Evolutionary conservation across 2,113 vertebrate genomes (phyloP), one percentile per base, ranked within the genome.

Genomic region (Caloenas nicobarica): DNA sequence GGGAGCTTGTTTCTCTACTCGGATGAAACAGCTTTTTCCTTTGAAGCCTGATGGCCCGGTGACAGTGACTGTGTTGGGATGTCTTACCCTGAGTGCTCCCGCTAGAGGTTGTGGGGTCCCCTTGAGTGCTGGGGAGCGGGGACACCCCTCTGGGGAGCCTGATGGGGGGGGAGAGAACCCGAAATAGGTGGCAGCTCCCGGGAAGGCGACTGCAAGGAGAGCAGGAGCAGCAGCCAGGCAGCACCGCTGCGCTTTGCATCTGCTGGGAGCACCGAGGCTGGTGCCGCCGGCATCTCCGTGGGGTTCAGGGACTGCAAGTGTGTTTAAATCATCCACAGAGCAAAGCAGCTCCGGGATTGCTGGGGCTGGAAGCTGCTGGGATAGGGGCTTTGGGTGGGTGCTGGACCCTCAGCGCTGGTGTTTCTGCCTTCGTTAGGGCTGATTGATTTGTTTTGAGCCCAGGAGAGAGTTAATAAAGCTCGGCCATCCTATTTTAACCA

Each of bases 101-200:
- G n/a, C 24, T 33, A 21, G 91, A 50, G 64, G 22, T 15, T 31
- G 0, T 57, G 74, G 85, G 56, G 46, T 57, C 51, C 38, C 0
- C 0, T 2, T 46, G 79, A 22, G 36, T 5, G 22, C 0, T 36
- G 46, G 25, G 73, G 40, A 66, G 31, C 1, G 0, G 51, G 25
- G 34, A 44, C 11, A 19, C 12, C 29, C 54, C 44, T 1, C 3
- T 34, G n/a, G 48, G 46, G n/a, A 53, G 5, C 46, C 34, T 2
- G 0, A 44, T 38, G 1, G 8, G 17, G n/a, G 51, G 34, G 71
- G 15, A 36, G n/a, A 16, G 76, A 57, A 5, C 68, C 50, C 38
- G 9, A 48, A 65, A 7, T 5, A 6, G 0, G 1, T 18, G 40
- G 72, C 46, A 34, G 53, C 29, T 64, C 14, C 36, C 0, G 2